Conservation (phyloP, 2,888 invertebrate species). For the Xestoiulus laeticollis region DNA sequence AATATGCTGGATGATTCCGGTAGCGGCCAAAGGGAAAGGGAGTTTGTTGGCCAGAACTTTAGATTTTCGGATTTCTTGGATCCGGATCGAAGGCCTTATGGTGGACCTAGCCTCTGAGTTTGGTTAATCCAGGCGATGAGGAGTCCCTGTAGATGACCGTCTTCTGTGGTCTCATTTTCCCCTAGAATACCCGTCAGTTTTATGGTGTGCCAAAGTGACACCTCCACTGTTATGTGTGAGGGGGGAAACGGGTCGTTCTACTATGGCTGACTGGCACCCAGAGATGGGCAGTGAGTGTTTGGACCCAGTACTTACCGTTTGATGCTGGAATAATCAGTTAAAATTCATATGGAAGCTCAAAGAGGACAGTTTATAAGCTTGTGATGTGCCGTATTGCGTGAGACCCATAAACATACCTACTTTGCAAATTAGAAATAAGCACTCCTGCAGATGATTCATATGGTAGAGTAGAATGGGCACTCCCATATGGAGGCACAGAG, state of each 20-base stretch:
- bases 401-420: too few relatives aligned
- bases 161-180: neutral
- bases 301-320: neutral
- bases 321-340: neutral
- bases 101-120: neutral
- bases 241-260: neutral
- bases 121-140: neutral
- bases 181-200: neutral
- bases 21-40: neutral
- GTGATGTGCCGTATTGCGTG: too few relatives aligned
- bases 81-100: neutral
- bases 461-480: too few relatives aligned
- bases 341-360: too few relatives aligned
- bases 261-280: neutral
- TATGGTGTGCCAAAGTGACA: neutral
- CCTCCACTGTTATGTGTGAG: neutral
- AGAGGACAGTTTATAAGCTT: too few relatives aligned
- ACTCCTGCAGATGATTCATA: too few relatives aligned
- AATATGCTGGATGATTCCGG: neutral
- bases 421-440: too few relatives aligned
- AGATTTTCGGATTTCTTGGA: neutral
- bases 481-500: too few relatives aligned
- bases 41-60: neutral
- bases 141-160: neutral
- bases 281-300: neutral